A percentile compares a stretch with the other conserved stretches of the same genome.
These are phyloP conservation scores for Metopolophium dirhodum DNA, from an alignment of 1,140 invertebrate species.

Conservation along the genomic window DNA sequence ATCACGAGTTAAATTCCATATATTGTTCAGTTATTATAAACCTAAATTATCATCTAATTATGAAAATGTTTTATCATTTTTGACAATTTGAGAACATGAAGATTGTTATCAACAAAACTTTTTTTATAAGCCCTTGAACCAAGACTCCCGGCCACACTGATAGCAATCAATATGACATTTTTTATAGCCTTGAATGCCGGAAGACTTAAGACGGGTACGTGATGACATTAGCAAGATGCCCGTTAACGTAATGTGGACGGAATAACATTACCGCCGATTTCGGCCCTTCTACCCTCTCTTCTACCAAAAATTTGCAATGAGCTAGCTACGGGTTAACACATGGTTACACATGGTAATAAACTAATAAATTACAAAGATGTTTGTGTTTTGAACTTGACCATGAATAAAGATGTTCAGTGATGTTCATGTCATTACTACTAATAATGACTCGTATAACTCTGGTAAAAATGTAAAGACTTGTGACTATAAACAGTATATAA, in stretches of 20 bases:
- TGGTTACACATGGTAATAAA: background rate
- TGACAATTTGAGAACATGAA: background rate
- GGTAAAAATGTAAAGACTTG: background rate
- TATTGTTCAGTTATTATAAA: background rate
- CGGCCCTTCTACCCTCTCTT: background rate
- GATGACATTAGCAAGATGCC: slow-evolving; percentile 28
- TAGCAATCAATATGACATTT: background rate
- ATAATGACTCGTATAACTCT: background rate
- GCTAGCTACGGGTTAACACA: background rate
- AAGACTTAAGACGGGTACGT: slow-evolving; percentile 20
- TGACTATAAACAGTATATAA: background rate
- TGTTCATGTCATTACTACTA: background rate
- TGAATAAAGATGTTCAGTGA: background rate
- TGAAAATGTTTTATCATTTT: background rate
- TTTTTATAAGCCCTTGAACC: background rate
- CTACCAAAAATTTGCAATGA: too few relatives aligned
- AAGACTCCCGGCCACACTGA: background rate
- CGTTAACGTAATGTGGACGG: background rate
- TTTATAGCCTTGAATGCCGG: slow-evolving; percentile 17
- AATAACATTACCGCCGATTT: background rate
- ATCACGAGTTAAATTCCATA: background rate
- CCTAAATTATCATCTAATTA: background rate
- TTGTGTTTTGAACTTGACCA: slow-evolving; percentile 39
- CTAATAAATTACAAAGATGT: background rate
- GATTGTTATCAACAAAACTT: background rate